Conservation (phyloP, 1,140 invertebrate species). For the Idris sp. region DNA sequence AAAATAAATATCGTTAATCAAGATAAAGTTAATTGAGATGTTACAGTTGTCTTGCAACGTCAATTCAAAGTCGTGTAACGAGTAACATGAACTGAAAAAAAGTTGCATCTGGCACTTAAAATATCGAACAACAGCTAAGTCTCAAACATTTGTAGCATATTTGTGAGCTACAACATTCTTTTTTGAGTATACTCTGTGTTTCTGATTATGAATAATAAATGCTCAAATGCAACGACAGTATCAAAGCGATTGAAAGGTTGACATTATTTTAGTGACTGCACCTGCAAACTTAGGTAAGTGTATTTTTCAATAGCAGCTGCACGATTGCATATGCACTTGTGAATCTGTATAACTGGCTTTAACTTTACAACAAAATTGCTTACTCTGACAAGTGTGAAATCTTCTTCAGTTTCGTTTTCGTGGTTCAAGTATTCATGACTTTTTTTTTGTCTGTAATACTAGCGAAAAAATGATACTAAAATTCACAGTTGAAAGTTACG, state of each 20-base stretch:
- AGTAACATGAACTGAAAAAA: conserved; percentile 58
- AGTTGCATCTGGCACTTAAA: conserved; percentile 58
- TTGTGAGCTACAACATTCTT: conserved; percentile 42
- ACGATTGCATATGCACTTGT: conserved; percentile 50
- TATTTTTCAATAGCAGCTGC: conserved; percentile 58
- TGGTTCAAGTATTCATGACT: conserved; percentile 12
- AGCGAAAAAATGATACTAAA: neutral
- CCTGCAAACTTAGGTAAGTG: conserved; percentile 54
- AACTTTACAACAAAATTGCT: conserved; percentile 51
- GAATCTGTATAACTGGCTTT: conserved; percentile 53
- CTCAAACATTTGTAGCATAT: conserved; percentile 57
- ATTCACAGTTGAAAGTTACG: too few species aligned
- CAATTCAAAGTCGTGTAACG: conserved; percentile 53
- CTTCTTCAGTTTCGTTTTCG: conserved; percentile 42
- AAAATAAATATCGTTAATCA: conserved; percentile 57
- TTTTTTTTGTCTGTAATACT: conserved; percentile 12
- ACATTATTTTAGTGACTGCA: conserved; percentile 53
- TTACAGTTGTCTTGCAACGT: conserved; percentile 50
- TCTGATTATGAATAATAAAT: conserved; percentile 58
- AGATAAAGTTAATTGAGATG: conserved; percentile 59
- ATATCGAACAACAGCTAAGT: conserved; percentile 44
- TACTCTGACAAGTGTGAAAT: conserved; percentile 55
- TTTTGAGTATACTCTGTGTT: conserved; percentile 24
- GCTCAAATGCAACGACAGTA: conserved; percentile 46
- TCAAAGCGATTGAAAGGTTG: conserved; percentile 51